phyloP scores from a whole-genome alignment of 1,140 invertebrate species.

The Saxidomus purpurata region DNA sequence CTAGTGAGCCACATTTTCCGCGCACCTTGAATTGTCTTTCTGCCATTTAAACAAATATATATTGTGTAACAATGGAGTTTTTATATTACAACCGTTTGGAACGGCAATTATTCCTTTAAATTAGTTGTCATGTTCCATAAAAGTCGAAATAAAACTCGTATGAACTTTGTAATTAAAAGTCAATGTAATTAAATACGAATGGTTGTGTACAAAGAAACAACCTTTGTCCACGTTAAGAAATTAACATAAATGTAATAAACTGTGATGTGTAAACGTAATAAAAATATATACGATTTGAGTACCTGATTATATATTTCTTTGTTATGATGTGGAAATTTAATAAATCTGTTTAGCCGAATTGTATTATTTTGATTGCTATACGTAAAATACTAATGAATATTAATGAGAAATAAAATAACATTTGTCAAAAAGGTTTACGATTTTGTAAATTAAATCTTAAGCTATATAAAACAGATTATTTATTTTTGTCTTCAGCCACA shows the following conservation, averaged over 20 bases:
- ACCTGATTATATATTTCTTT: slow-evolving; percentile 58
- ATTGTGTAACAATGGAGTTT: slow-evolving; percentile 33
- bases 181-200: slow-evolving; percentile 51
- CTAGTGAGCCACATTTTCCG: neutral
- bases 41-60: slow-evolving; percentile 11
- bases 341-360: slow-evolving; percentile 60
- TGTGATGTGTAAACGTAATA: slow-evolving; percentile 48
- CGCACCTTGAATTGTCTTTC: neutral
- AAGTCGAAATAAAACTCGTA: slow-evolving; percentile 60
- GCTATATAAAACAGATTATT: slow-evolving; percentile 23
- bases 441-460: slow-evolving; percentile 16
- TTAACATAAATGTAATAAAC: slow-evolving; percentile 66
- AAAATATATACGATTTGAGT: slow-evolving; percentile 61
- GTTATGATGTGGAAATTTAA: slow-evolving; percentile 52
- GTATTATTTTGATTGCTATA: slow-evolving; percentile 49
- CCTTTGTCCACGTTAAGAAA: slow-evolving; percentile 42
- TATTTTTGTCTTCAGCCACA: neutral
- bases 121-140: slow-evolving; percentile 56
- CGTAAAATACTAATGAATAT: slow-evolving; percentile 57
- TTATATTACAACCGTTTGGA: neutral
- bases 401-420: slow-evolving; percentile 61
- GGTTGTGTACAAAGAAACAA: slow-evolving; percentile 41
- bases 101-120: slow-evolving; percentile 47
- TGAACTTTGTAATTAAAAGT: slow-evolving; percentile 66
- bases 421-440: slow-evolving; percentile 62